Conservation (phyloP, 2,113 vertebrate species). For the Orcinus orca region DNA sequence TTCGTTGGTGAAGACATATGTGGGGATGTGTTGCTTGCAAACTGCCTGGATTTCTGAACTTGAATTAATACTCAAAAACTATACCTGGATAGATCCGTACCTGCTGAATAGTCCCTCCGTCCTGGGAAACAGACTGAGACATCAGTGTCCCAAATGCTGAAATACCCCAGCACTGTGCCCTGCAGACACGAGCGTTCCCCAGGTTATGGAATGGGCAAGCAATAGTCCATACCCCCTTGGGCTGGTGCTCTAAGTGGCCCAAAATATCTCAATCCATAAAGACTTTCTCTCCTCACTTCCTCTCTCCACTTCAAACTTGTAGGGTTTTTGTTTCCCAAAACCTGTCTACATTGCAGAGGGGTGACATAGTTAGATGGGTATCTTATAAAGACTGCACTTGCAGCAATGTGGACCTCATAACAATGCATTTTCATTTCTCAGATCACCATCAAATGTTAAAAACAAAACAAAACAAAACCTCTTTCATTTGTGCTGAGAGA, state of each 20-base stretch:
- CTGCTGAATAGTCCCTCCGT: neutral
- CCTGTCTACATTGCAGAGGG: neutral
- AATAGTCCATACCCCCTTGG: no score
- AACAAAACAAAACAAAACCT: neutral
- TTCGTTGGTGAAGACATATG: neutral
- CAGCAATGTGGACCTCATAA: no score
- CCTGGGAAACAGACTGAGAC: neutral
- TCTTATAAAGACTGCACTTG: neutral
- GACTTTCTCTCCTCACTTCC: neutral
- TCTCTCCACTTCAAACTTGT: neutral
- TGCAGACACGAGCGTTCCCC: neutral
- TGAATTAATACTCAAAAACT: slow-evolving; percentile 11
- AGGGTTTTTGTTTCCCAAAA: neutral
- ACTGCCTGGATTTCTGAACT: neutral
- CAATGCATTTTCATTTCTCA: neutral
- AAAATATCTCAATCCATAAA: neutral
- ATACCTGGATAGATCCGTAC: neutral
- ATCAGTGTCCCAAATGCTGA: neutral
- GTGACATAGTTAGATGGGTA: accelerated
- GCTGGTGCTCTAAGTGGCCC: neutral
- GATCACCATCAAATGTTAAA: neutral
- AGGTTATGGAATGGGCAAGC: neutral
- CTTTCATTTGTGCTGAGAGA: neutral
- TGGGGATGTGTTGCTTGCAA: neutral
- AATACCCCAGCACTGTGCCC: no score